Conservation (phyloP, 2,888 invertebrate genomes). For the Pollenia angustigena region DNA sequence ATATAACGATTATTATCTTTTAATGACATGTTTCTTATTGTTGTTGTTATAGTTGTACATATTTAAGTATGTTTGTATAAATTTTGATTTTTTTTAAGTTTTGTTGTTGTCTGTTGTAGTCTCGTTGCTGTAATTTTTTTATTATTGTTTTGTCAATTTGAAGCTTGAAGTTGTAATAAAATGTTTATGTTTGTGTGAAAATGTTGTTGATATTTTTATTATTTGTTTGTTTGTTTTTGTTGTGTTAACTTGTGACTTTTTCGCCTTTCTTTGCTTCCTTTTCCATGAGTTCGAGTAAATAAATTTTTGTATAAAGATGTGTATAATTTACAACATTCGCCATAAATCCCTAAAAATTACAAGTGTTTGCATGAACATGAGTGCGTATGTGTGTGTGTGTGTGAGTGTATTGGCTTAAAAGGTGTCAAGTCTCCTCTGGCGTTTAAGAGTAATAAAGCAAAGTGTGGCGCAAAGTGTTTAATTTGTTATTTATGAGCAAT, state of each 20-base stretch:
- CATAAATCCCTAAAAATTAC: conserved; percentile 65
- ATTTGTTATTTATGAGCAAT: conserved; percentile 81
- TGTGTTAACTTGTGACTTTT: conserved; percentile 46
- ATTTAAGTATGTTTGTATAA: neutral
- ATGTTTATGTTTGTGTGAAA: conserved; percentile 63
- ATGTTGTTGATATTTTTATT: conserved; percentile 54
- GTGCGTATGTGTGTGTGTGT: conserved; percentile 9
- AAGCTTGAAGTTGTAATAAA: conserved; percentile 65
- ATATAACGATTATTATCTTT: conserved; percentile 82
- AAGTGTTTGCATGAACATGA: conserved; percentile 23
- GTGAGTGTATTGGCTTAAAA: conserved; percentile 38
- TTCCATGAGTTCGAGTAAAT: conserved; percentile 36
- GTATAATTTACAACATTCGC: conserved; percentile 57
- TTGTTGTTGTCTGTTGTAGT: conserved; percentile 2
- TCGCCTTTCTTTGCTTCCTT: conserved; percentile 17
- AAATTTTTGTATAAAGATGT: conserved; percentile 35
- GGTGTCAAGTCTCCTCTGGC: conserved; percentile 68
- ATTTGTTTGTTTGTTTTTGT: conserved; percentile 58
- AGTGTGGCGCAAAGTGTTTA: conserved; percentile 79
- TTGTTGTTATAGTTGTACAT: neutral
- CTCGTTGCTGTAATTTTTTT: conserved; percentile 42
- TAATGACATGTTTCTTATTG: conserved; percentile 76
- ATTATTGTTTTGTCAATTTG: conserved; percentile 61
- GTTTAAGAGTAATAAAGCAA: conserved; percentile 67
- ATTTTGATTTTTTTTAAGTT: conserved; percentile 6